Base-by-base conservation (phyloP, 2,888 invertebrate species). In the Vesta saturnalis region DNA sequence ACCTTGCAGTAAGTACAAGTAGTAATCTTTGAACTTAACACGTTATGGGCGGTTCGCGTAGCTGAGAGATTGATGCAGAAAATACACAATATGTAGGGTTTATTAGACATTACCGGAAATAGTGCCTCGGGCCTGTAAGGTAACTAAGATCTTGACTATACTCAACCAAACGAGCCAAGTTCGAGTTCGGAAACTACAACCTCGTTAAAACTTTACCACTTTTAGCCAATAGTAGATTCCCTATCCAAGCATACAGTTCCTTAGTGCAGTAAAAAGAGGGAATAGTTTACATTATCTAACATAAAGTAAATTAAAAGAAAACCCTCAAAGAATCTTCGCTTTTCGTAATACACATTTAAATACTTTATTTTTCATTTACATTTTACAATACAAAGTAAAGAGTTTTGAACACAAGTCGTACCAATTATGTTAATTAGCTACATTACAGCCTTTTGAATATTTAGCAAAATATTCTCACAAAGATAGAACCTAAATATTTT, bases 171-270 rank as follows among this genome's bases (percentile, higher is more conserved):
- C 69, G 69, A 69, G 69, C 65, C 35, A 69, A 69, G 69, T 69
- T 69, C 47, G 47, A 65, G 65, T 69, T 69, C 60, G 62, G 59
- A 69, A 69, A 69, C 69, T 69, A 65, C 69, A 61, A 65, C 61
- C 69, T 69, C 69, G 64, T 69, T 69, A 69, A 69, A 69, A 69
- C 69, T 69, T 69, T 62, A 30, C 61, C 65, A 65, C 65, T 69
- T 69, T 69, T 65, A 47, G 59, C 69, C 65, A 69, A 65, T 69
- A 64, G 64, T 52, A 61, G 60, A 64, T 57, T 64, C 59, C 57
- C 58, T 19, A 64, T 46, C 56, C 62, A 35, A 22, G 56, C 60
- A 23, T 21, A 57, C 21, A 60, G 61, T 49, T 39, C 58, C 35
- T 63, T 57, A 22, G 39, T 43, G 52, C 18, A 21, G 54, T 60